Conservation (phyloP, 1,140 invertebrate species). For the Drosophila jambulina region DNA sequence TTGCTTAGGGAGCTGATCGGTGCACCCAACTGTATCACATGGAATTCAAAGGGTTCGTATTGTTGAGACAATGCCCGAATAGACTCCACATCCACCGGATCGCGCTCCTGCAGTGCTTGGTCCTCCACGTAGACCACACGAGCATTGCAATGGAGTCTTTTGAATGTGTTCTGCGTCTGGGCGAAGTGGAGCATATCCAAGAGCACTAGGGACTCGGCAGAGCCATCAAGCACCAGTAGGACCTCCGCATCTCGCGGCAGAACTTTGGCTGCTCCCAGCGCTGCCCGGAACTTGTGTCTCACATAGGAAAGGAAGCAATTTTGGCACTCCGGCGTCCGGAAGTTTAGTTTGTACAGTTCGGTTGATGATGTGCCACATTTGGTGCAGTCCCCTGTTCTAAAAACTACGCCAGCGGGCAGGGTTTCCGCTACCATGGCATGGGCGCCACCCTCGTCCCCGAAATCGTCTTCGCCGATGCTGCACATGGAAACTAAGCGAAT, state of each 20-base stretch:
- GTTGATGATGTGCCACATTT: constrained; percentile 60
- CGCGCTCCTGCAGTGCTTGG: constrained; percentile 46
- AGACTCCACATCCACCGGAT: constrained; percentile 5
- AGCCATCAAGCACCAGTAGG: constrained; percentile 70
- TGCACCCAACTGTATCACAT: constrained; percentile 41
- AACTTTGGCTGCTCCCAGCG: constrained; percentile 73
- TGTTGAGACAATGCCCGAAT: constrained; percentile 26
- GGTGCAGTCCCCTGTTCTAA: constrained; percentile 54
- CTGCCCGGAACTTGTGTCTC: constrained; percentile 81
- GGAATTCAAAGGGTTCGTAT: constrained; percentile 60
- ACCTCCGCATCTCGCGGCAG: constrained; percentile 70
- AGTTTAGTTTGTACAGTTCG: constrained; percentile 68
- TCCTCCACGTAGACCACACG: constrained; percentile 75
- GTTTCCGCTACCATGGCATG: constrained; percentile 64
- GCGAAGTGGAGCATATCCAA: constrained; percentile 79
- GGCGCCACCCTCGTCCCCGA: constrained; percentile 75
- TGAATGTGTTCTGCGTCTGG: constrained; percentile 74
- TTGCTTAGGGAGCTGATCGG: constrained; percentile 13
- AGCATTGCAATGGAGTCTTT: constrained; percentile 67
- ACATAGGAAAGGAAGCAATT: constrained; percentile 70
- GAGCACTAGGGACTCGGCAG: constrained; percentile 62
- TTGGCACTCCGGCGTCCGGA: constrained; percentile 66
- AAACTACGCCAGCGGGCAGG: constrained; percentile 3
- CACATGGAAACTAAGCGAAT: constrained; percentile 63
- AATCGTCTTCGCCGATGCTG: constrained; percentile 82